Evolutionary conservation across 2,113 vertebrate species (phyloP).

Genomic region (Podiceps cristatus): DNA sequence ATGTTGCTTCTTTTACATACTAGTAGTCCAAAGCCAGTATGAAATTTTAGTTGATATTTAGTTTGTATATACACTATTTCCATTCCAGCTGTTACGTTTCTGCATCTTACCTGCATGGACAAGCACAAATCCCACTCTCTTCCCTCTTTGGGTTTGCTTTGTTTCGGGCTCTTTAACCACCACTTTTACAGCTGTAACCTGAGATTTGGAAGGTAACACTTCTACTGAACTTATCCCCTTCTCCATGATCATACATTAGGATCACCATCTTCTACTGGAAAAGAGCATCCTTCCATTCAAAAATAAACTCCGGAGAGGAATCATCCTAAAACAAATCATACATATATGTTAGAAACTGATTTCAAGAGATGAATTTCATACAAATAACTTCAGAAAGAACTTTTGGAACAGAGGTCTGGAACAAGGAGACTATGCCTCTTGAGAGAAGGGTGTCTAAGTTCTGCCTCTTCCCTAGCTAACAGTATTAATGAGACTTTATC

Average conservation of each 20-base stretch:
- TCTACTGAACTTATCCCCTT: slow-evolving; percentile 80
- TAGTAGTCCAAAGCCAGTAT: not conserved
- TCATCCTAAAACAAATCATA: slow-evolving; percentile 74
- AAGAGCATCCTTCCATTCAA: slow-evolving; percentile 73
- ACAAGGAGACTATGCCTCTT: not conserved
- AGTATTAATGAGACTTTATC: not conserved
- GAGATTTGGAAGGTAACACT: slow-evolving; percentile 80
- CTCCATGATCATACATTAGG: slow-evolving; percentile 79
- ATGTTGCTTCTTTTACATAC: not conserved
- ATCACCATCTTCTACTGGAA: slow-evolving; percentile 78
- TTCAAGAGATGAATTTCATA: not conserved
- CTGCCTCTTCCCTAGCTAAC: not conserved
- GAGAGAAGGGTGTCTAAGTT: not conserved
- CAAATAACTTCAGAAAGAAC: not conserved
- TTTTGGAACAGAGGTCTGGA: not conserved
- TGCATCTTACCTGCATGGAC: slow-evolving; percentile 92
- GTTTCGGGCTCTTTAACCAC: slow-evolving; percentile 76
- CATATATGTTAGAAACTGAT: not conserved
- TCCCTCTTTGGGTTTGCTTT: slow-evolving; percentile 76
- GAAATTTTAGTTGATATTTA: not conserved
- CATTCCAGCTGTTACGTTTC: not conserved
- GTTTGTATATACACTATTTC: not conserved
- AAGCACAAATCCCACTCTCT: slow-evolving; percentile 91
- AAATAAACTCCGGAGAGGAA: slow-evolving; percentile 45
- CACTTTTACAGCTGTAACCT: slow-evolving; percentile 74